phyloP scores from a whole-genome alignment of 2,113 vertebrate species.

The Piprites chloris region DNA sequence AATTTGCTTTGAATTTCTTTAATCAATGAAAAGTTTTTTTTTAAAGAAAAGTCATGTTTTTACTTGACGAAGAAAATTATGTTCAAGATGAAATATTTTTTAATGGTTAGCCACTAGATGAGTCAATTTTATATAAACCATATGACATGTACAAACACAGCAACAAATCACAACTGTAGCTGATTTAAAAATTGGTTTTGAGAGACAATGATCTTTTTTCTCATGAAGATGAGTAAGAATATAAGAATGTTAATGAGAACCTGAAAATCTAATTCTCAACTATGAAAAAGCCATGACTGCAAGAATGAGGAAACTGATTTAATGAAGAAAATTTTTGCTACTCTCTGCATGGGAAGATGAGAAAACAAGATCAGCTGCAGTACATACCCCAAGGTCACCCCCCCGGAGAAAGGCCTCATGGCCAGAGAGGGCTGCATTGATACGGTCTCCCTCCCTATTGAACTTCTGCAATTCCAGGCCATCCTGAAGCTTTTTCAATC shows the following conservation, averaged over 20 bases:
- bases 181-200: neutral
- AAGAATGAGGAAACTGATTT: neutral
- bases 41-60: neutral
- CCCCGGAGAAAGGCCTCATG: conserved; percentile 79
- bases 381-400: conserved; percentile 79
- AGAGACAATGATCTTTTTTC: neutral
- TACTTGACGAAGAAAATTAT: neutral
- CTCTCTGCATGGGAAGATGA: neutral
- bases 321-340: neutral
- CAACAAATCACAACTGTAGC: neutral
- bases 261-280: neutral
- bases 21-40: neutral
- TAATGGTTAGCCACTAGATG: neutral
- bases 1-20: neutral
- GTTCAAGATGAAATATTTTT: neutral
- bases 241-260: neutral
- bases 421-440: conserved; percentile 79
- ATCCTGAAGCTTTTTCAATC: conserved; percentile 69
- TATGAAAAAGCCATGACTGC: neutral
- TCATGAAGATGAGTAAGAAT: neutral
- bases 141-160: neutral
- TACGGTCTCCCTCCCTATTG: conserved; percentile 76
- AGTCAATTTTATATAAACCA: neutral
- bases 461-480: conserved; percentile 80
- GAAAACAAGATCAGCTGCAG: neutral